Percentiles rank a stretch among this genome's conserved stretches.
Conservation (phyloP, 2,113 vertebrate species). For the Peromyscus leucopus region DNA sequence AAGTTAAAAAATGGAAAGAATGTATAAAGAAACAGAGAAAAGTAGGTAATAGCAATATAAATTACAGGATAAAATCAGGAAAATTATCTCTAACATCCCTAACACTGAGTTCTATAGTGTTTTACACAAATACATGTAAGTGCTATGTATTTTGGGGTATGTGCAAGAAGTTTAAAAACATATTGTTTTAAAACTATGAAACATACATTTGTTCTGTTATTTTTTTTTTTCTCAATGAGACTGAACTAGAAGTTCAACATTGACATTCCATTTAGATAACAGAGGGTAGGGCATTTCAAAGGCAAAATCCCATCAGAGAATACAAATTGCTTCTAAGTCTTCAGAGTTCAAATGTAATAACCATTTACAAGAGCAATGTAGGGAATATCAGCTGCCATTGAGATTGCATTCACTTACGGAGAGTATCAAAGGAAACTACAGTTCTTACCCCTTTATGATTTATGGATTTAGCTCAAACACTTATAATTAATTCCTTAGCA, state of each 20-base stretch:
- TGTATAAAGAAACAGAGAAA: background rate
- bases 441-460: slow-evolving; percentile 65
- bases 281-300: slow-evolving; percentile 72
- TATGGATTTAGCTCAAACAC: slow-evolving; percentile 59
- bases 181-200: background rate
- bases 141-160: accelerated
- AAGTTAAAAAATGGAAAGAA: background rate
- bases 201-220: background rate
- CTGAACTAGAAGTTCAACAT: background rate
- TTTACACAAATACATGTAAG: no score
- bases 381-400: slow-evolving; percentile 35
- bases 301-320: slow-evolving; percentile 71
- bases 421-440: slow-evolving; percentile 46
- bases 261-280: slow-evolving; percentile 59
- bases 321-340: slow-evolving; percentile 68
- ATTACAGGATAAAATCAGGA: background rate
- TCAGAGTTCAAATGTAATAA: slow-evolving; percentile 74
- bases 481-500: slow-evolving; percentile 57
- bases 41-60: background rate
- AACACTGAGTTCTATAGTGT: background rate
- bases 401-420: slow-evolving; percentile 65
- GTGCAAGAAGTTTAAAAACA: background rate
- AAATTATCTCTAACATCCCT: background rate
- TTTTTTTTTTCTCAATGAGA: background rate
- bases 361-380: slow-evolving; percentile 57